Evolutionary conservation across 2,113 vertebrate genomes (phyloP).

Genomic region (Gambusia holbrooki): DNA sequence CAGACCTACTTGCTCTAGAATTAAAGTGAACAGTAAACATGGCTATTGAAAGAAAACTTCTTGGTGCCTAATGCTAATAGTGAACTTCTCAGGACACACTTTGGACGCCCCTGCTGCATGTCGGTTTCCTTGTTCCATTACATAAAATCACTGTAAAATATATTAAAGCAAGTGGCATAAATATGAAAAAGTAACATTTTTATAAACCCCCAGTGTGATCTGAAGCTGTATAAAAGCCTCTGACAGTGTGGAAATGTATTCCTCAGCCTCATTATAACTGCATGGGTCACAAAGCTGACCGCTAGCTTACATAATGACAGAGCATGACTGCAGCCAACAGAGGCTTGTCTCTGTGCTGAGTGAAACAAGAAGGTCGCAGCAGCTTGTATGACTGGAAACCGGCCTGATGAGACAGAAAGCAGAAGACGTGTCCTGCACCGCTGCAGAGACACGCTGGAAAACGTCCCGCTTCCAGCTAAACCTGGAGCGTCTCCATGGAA

Average conservation of each 20-base stretch:
- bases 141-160: too few relatives aligned
- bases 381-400: too few relatives aligned
- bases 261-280: constrained; percentile 44
- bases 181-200: background rate
- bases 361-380: constrained; percentile 13
- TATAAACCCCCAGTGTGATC: background rate
- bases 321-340: background rate
- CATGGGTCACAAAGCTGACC: constrained; percentile 51
- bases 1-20: too few relatives aligned
- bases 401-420: background rate
- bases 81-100: too few relatives aligned
- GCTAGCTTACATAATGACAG: constrained; percentile 3
- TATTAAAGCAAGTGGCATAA: too few relatives aligned
- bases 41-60: too few relatives aligned
- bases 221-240: constrained; percentile 9
- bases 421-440: background rate
- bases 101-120: too few relatives aligned
- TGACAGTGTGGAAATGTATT: background rate
- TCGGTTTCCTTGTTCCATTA: too few relatives aligned
- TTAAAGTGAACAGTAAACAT: too few relatives aligned
- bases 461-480: background rate
- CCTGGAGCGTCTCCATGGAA: background rate
- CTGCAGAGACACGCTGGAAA: background rate
- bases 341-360: constrained; percentile 31
- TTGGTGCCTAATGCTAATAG: too few relatives aligned